Evolutionary conservation across 2,113 vertebrate genomes (phyloP).

Genomic region (Rhinoptilus africanus): DNA sequence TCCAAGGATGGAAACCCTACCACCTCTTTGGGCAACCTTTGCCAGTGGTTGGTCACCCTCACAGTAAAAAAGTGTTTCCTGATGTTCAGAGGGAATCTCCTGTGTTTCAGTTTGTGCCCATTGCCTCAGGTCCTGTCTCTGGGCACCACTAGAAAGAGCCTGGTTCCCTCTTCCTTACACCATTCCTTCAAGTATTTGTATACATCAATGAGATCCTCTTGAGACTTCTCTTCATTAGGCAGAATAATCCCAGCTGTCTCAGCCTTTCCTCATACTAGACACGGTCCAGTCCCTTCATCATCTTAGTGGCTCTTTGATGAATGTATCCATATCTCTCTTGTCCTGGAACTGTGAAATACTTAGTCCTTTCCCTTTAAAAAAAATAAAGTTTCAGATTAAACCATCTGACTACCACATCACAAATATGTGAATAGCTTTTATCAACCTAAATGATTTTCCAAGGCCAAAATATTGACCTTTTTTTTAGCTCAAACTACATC

Average conservation of each 20-base stretch:
- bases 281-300: not conserved
- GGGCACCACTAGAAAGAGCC: not conserved
- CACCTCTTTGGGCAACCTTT: not conserved
- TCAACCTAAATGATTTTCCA: not conserved
- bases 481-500: not conserved
- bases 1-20: not conserved
- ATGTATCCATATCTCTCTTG: not conserved
- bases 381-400: not conserved
- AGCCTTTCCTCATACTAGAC: not conserved
- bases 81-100: not conserved
- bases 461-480: not conserved
- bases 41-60: not conserved
- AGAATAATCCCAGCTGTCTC: not conserved
- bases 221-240: not conserved
- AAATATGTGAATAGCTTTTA: not conserved
- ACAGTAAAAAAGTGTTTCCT: not conserved
- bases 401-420: not conserved
- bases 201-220: accelerated
- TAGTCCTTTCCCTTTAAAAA: not conserved
- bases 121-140: not conserved
- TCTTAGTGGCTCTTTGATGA: not conserved
- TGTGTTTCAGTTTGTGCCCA: not conserved
- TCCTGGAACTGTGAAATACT: not conserved
- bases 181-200: not conserved
- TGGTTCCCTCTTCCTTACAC: not conserved